Base-by-base conservation (phyloP, 2,797 vertebrate genomes). In the Pipistrellus pygmaeus region DNA sequence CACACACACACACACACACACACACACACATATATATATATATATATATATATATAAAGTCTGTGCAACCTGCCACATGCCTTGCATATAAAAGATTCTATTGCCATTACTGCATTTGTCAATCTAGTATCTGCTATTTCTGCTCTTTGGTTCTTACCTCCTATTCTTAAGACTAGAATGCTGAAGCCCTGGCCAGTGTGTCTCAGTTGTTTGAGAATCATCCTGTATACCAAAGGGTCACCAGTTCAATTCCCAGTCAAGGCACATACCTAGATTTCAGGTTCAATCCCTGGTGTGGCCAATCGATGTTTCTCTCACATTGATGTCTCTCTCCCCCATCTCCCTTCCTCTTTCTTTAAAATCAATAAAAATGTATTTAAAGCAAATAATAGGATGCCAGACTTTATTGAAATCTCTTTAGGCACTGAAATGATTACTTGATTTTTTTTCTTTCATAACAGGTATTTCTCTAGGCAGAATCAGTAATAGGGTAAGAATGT, bases 361-460 rank as follows among this genome's bases (percentile, higher is more conserved):
- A 62, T 62, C 27, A 62, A 30, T 30, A 62, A 62, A 30, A 62
- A 30, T 3, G 14, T 30, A 62, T 62, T 30, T 30, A 14, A 62
- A 62, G 30, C 27, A 62, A 62, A 62, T 21, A 89, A 30, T 27
- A 66, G n/a, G 17, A 83, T 25, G 7, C 5, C 69, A 48, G 38
- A 66, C 18, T 78, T 90, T 38, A 41, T 7, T 71, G 5, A 94
- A 85, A 76, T 30, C 55, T 23, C 15, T 78, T 64, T 69, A 76
- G 77, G 25, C 21, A 71, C 18, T n/a, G 14, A 86, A 55, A 46
- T 82, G 72, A 38, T 77, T 44, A n/a, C 41, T 77, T 91, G 4
- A 30, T 44, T 88, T 66, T 93, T 93, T 78, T 93, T 78, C 41
- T 73, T 53, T 32, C 8, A 8, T 66, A 87, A 76, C 9, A 81